Evolutionary conservation across 2,113 vertebrate species (phyloP), one percentile per base, ranked within the genome.

Genomic region (Dicentrarchus labrax): DNA sequence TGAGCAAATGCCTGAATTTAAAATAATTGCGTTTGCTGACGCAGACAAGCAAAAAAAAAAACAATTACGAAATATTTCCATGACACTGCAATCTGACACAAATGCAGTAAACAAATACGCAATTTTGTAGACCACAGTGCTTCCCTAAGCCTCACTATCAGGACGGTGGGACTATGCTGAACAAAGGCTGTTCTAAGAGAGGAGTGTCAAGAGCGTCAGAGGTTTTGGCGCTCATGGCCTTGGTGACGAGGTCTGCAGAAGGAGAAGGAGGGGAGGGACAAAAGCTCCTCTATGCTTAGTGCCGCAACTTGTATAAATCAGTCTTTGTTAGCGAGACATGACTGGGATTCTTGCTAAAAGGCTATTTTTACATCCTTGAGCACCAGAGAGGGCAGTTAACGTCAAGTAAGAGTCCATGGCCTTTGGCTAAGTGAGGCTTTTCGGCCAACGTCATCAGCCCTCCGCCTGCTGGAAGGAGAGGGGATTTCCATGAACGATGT

Each of bases 291-390:
- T 96, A 90, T 95, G 84, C 82, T 75, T 75, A 71, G 76, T 72
- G 85, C 82, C 66, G 77, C 70, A 88, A 89, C 86, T 90, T 90
- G 88, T 82, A 94, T 92, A 94, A 96, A 94, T 94, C 90, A 47
- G 88, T 84, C 94, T 95, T 95, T 96, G 94, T 95, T 94, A 86
- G 88, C 48, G 8, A 80, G 81, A 88, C 88, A 88, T 93, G 80
- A 84, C 91, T 93, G 84, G 84, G 86, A 92, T 94, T 95, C 92
- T 93, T 93, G 92, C 91, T 91, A 77, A 90, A 91, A 60, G 89
- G 92, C 94, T 95, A 95, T 95, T 95, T 95, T 94, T 95, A 92
- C 70, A 87, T 92, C 93, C 64, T 84, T 88, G 72, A 89, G 90
- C 80, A 24, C 80, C 83, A 86, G 24, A 78, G 62, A 90, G 88